Conservation (phyloP, 1,140 invertebrate species). For the Ridgeia piscesae region DNA sequence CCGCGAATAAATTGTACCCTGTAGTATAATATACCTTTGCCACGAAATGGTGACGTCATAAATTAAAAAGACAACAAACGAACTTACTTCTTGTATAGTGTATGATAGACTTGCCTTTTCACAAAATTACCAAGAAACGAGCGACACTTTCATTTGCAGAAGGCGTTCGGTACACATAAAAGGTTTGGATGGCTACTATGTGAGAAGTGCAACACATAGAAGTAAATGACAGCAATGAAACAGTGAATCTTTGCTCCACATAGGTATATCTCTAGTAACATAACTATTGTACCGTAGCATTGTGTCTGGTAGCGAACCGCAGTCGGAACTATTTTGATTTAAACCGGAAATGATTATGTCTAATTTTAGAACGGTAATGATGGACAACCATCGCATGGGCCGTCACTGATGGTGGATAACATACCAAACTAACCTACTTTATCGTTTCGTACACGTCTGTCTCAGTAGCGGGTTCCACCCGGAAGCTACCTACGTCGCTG, state of each 20-base stretch:
- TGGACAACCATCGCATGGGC: background rate
- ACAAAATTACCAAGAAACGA: no score
- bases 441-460: background rate
- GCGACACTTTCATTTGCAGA: no score
- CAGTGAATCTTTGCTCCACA: background rate
- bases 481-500: background rate
- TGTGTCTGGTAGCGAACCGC: background rate
- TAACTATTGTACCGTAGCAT: background rate
- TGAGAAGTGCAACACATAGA: background rate
- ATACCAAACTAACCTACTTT: background rate
- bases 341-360: background rate
- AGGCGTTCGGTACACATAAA: background rate
- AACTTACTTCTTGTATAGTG: no score
- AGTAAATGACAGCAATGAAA: background rate
- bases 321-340: constrained; percentile 6
- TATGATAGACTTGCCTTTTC: no score
- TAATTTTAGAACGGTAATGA: background rate
- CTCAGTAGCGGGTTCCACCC: background rate
- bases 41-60: no score
- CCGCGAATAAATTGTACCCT: no score
- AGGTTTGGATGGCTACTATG: background rate
- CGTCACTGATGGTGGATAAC: background rate
- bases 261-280: no score
- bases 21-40: no score
- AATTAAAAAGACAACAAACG: no score